Evolutionary conservation across 2,888 invertebrate genomes (phyloP), one percentile per base, ranked within the genome.

Genomic region (Andrena bicolor): DNA sequence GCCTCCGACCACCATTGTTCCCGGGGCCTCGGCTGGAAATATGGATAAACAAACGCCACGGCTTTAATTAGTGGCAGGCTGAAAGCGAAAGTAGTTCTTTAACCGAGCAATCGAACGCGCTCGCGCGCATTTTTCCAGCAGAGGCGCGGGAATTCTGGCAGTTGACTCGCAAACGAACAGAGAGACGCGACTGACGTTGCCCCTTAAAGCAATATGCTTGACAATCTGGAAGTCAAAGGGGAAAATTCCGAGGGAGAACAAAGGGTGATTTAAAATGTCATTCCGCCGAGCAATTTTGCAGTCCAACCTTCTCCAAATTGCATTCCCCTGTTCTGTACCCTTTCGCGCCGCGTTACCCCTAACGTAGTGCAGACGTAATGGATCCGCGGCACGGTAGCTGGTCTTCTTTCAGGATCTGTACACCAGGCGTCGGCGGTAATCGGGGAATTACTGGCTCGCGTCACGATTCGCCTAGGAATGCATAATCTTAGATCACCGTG

Each of bases 391-490:
- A 6, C 20, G 20, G 4, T 16, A 35, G 13, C 20, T 2, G 28
- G 2, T n/a, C 48, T 16, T 20, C 61, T 28, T 63, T 5, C 41
- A 30, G 7, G 26, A 69, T 28, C 63, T 41, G 53, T 16, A 70
- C 30, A 41, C 53, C 63, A 23, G 51, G 26, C n/a, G 61, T 48
- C 6, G 20, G 35, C 26, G 64, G 7, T 56, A 78, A 81, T 78
- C 58, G 49, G 30, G 3, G 26, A 10, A 7, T 65, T 41, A 32
- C 41, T 3, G 41, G 28, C 30, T 35, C 13, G 61, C 58, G 56
- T 68, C 68, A 72, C 23, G 61, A 66, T 61, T 68, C 49, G 49
- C 63, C 71, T 77, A 72, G 30, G 68, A 58, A 81, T 81, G 73
- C 78, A 78, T 78, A 49, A 30, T 61, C 48, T 53, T 61, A 10